These are phyloP conservation scores for Cheirogaleus medius DNA, from an alignment of 2,113 vertebrate species.

Conservation along the genomic window DNA sequence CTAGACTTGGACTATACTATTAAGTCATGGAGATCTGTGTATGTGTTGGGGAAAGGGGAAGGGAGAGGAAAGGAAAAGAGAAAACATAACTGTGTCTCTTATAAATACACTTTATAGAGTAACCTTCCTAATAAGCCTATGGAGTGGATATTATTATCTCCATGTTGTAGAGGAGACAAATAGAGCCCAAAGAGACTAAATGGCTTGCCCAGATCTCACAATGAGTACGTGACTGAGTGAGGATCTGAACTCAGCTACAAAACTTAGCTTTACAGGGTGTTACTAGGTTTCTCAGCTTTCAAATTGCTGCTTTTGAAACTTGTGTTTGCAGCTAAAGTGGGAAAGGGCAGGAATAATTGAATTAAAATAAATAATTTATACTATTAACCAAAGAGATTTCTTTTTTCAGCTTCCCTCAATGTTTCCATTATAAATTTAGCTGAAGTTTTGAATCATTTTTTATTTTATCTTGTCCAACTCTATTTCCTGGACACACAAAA, in stretches of 20 bases:
- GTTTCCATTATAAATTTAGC: slow-evolving; percentile 59
- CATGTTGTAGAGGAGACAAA: not conserved
- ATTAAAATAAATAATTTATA: slow-evolving; percentile 60
- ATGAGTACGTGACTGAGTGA: not conserved
- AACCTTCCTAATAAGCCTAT: not conserved
- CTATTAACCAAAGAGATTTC: slow-evolving; percentile 15
- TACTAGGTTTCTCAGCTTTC: slow-evolving; percentile 2
- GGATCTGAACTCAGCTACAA: not conserved
- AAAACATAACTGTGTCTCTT: not conserved
- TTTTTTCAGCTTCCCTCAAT: slow-evolving; percentile 31
- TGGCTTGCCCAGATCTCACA: not conserved
- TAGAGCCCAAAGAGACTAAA: not conserved
- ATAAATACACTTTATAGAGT: not conserved
- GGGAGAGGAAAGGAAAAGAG: not conserved
- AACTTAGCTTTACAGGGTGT: not conserved
- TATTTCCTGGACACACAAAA: slow-evolving; percentile 60
- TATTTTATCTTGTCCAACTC: slow-evolving; percentile 57
- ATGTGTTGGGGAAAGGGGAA: not conserved
- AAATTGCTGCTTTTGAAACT: slow-evolving; percentile 35
- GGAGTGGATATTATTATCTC: not conserved
- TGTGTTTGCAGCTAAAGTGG: slow-evolving; percentile 49
- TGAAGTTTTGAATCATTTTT: slow-evolving; percentile 43
- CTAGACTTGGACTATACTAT: not conserved
- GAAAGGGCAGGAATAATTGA: slow-evolving; percentile 55
- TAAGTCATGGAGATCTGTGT: not conserved